Conservation (phyloP, 2,888 invertebrate species). For the Schizotus pectinicornis region DNA sequence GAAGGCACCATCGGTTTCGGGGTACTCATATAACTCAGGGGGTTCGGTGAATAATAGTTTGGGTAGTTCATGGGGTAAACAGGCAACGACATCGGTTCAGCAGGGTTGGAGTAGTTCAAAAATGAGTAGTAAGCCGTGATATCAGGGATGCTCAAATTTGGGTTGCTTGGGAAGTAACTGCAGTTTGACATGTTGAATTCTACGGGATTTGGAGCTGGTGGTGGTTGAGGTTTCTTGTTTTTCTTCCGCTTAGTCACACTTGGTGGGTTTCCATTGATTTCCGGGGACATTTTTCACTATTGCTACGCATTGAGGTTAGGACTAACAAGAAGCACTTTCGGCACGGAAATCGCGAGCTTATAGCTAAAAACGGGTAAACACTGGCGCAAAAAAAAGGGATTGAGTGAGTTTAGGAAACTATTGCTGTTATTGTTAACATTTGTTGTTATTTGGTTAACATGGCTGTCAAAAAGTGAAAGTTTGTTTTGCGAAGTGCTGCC, state of each 20-base stretch:
- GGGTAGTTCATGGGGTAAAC: constrained; percentile 66
- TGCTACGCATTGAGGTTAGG: constrained; percentile 17
- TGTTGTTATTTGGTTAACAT: constrained; percentile 3
- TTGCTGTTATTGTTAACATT: constrained; percentile 6
- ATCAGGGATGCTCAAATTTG: constrained; percentile 45
- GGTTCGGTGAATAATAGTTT: constrained; percentile 36
- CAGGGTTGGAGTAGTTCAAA: constrained; percentile 51
- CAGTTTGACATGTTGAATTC: constrained; percentile 48
- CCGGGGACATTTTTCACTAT: constrained; percentile 47
- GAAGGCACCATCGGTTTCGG: constrained; percentile 37
- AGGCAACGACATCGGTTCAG: constrained; percentile 71
- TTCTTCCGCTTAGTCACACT: constrained; percentile 56
- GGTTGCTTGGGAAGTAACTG: constrained; percentile 43
- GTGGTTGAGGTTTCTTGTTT: constrained; percentile 45
- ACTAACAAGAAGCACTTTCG: background rate
- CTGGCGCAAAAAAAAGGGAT: background rate
- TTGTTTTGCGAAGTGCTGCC: background rate
- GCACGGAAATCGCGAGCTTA: no score
- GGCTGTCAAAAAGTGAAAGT: constrained; percentile 4
- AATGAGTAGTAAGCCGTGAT: constrained; percentile 48
- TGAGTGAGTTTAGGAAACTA: background rate
- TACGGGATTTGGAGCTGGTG: constrained; percentile 32
- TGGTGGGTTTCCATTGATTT: constrained; percentile 56
- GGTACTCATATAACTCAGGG: constrained; percentile 39
- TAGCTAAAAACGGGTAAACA: background rate